phyloP scores from a whole-genome alignment of 1,140 invertebrate genomes.

The Diabrotica virgifera region DNA sequence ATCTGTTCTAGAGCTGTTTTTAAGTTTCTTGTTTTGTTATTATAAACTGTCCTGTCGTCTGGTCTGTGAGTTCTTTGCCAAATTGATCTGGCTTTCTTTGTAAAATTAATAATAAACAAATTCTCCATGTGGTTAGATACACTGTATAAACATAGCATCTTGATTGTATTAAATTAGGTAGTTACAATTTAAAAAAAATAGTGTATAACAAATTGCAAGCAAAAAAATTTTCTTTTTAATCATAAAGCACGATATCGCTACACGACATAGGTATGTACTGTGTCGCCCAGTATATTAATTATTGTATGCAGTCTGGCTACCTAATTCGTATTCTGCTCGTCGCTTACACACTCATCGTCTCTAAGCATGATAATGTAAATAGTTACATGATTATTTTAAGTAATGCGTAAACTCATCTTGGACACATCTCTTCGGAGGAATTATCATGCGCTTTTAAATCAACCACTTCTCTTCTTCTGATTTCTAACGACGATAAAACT shows the following conservation, averaged over 20 bases:
- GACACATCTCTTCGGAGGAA: not conserved
- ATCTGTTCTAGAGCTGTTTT: no score
- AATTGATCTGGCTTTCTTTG: no score
- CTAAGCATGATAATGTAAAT: slow-evolving; percentile 1
- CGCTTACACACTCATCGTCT: not conserved
- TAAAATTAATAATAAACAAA: no score
- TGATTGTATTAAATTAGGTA: no score
- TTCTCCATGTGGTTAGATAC: no score
- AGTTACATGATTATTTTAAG: not conserved
- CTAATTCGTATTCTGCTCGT: not conserved
- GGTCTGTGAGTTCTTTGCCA: no score
- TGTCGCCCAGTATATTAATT: not conserved
- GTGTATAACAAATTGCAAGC: no score
- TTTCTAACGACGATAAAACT: not conserved
- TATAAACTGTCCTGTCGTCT: no score
- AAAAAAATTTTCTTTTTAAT: not conserved
- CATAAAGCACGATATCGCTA: not conserved
- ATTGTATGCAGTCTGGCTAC: not conserved
- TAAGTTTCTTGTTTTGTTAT: no score
- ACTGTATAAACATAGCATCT: no score
- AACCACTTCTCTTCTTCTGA: not conserved
- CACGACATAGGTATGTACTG: not conserved
- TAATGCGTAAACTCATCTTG: slow-evolving; percentile 2
- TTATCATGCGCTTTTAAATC: not conserved
- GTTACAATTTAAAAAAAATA: no score